Evolutionary conservation across 2,888 invertebrate species (phyloP).

Genomic region (Pristionchus japonicus): DNA sequence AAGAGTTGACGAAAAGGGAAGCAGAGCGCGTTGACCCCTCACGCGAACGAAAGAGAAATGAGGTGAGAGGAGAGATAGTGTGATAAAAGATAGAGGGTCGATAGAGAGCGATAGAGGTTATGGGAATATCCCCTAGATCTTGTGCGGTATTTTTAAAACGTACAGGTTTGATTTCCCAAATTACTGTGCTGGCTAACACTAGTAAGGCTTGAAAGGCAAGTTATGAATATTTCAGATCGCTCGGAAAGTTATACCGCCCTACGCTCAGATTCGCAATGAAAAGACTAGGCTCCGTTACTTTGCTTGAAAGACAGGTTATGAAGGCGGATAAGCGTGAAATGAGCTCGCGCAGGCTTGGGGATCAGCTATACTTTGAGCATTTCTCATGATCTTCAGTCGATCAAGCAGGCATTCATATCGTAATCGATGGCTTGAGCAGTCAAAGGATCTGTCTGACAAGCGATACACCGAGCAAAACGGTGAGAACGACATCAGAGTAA

Average conservation of each 20-base stretch:
- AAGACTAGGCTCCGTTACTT: neutral
- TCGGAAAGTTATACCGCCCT: neutral
- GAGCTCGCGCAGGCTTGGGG: neutral
- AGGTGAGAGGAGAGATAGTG: neutral
- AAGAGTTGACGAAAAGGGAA: too few species aligned
- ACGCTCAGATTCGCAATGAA: too few species aligned
- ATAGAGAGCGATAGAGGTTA: neutral
- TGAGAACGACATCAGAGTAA: too few species aligned
- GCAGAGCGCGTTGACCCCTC: too few species aligned
- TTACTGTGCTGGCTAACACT: too few species aligned
- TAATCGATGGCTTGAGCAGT: too few species aligned
- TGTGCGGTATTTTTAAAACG: too few species aligned
- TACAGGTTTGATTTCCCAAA: too few species aligned
- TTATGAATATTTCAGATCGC: neutral
- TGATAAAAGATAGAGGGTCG: neutral
- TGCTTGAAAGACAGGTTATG: neutral
- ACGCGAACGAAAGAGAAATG: conserved; percentile 36
- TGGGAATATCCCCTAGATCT: neutral
- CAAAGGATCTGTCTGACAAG: too few species aligned
- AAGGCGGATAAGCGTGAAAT: neutral
- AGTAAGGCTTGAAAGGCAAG: neutral
- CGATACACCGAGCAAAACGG: too few species aligned
- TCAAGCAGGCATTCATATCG: too few species aligned
- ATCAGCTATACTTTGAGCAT: neutral
- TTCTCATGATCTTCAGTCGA: neutral